Evolutionary conservation across 2,113 vertebrate genomes (phyloP).

Genomic region (Orientallactaga bullata): DNA sequence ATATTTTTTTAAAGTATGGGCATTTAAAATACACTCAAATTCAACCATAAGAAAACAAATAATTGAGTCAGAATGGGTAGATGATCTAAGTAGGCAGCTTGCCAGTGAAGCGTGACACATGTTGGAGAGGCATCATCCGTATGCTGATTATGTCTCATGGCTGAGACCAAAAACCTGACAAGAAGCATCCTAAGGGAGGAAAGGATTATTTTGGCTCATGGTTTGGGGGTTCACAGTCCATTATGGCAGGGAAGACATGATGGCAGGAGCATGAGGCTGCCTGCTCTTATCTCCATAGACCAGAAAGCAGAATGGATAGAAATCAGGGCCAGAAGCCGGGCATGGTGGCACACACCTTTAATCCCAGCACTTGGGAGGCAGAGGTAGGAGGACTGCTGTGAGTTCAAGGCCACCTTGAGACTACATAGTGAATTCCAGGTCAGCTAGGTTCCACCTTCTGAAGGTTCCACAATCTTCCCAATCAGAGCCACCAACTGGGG

Average conservation of each 20-base stretch:
- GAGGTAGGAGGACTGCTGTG: too few species aligned
- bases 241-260: neutral
- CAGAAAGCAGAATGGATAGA: neutral
- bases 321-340: neutral
- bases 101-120: neutral
- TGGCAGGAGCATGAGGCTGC: neutral
- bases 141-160: too few species aligned
- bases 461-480: neutral
- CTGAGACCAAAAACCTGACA: neutral
- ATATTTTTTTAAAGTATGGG: neutral
- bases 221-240: neutral
- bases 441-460: neutral
- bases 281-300: too few species aligned
- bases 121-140: neutral
- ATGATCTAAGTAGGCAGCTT: neutral
- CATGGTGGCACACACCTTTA: too few species aligned
- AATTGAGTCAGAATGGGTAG: neutral
- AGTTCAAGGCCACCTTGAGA: too few species aligned
- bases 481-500: neutral
- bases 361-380: too few species aligned
- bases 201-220: neutral
- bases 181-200: neutral
- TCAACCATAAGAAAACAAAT: neutral
- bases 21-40: neutral
- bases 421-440: too few species aligned